Evolutionary conservation across 2,113 vertebrate genomes (phyloP).

Genomic region (Rostratula benghalensis): DNA sequence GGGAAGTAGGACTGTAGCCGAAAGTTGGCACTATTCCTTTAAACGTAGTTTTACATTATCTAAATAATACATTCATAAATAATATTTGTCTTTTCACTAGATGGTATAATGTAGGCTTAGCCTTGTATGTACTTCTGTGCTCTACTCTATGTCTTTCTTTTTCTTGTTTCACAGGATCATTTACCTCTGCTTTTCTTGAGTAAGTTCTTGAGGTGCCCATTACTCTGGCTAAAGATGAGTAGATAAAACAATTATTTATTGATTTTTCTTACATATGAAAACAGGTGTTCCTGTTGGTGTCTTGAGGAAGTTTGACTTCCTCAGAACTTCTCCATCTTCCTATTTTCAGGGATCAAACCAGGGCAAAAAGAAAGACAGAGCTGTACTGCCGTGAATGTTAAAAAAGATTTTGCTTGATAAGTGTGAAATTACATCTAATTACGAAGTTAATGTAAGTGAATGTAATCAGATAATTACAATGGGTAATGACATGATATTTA

Average conservation of each 20-base stretch:
- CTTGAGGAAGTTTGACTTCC: neutral
- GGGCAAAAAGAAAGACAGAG: neutral
- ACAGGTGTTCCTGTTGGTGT: neutral
- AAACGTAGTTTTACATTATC: neutral
- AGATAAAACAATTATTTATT: neutral
- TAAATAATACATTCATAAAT: neutral
- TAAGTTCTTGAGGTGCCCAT: neutral
- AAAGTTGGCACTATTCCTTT: neutral
- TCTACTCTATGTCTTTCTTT: neutral
- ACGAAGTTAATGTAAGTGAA: conserved; percentile 74
- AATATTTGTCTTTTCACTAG: neutral
- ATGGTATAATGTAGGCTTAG: neutral
- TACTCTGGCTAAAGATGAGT: neutral
- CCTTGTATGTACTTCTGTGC: neutral
- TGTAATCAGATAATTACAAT: conserved; percentile 75
- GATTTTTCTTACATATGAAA: neutral
- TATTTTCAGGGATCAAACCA: neutral
- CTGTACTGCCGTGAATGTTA: neutral
- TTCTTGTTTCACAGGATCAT: neutral
- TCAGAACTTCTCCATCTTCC: neutral
- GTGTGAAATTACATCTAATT: conserved; percentile 72
- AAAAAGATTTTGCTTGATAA: conserved; percentile 53
- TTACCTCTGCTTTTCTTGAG: neutral
- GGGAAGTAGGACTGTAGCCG: neutral
- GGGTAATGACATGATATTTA: conserved; percentile 69